phyloP scores from a whole-genome alignment of 2,113 vertebrate species.

The Tympanuchus pallidicinctus region DNA sequence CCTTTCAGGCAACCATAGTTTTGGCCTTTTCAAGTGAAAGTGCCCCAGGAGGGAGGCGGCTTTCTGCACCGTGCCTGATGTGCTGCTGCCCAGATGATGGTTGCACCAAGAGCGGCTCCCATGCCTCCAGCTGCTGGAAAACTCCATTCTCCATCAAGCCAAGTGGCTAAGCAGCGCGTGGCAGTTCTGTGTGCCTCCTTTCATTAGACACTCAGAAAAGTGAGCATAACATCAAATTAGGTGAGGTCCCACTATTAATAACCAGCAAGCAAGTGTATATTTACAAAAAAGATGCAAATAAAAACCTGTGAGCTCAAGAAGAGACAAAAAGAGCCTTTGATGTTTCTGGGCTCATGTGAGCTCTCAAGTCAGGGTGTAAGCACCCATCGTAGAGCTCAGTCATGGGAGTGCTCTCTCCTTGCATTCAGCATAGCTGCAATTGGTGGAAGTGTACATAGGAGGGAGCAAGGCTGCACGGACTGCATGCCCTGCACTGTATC shows the following conservation, averaged over 20 bases:
- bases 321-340: neutral
- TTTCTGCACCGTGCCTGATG: neutral
- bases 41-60: neutral
- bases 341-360: constrained; percentile 10
- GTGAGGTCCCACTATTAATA: constrained; percentile 52
- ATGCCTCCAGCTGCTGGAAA: neutral
- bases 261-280: constrained; percentile 45
- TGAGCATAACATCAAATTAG: constrained; percentile 51
- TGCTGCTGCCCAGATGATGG: neutral
- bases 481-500: neutral
- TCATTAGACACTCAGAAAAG: constrained; percentile 61
- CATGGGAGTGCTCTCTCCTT: neutral
- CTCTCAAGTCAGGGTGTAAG: neutral
- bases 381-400: neutral
- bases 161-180: neutral
- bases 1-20: neutral
- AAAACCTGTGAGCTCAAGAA: constrained; percentile 14
- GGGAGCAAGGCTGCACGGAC: accelerated
- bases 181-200: constrained; percentile 6
- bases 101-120: neutral
- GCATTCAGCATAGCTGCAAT: neutral
- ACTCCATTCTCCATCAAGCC: neutral
- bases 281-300: constrained; percentile 24
- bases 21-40: constrained; percentile 9
- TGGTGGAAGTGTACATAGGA: neutral